A percentile compares a stretch with the other conserved stretches of the same genome.
Conservation (phyloP, 2,888 invertebrate genomes). For the Idaea aversata region DNA sequence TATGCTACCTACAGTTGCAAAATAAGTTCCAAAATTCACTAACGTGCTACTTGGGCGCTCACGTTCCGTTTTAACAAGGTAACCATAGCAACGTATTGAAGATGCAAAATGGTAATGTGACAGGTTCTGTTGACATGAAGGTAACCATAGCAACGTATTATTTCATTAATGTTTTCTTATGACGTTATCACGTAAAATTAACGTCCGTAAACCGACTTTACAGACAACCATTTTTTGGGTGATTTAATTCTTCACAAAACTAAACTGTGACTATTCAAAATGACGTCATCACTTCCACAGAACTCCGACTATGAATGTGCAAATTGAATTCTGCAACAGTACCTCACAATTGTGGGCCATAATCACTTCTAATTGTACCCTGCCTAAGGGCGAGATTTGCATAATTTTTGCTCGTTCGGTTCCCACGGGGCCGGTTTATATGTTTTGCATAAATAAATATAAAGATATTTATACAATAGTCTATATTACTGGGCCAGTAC, state of each 20-base stretch:
- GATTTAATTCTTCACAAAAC: not conserved
- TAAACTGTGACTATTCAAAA: not conserved
- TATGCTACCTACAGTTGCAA: no score
- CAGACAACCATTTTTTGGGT: not conserved
- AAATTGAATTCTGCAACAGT: conserved; percentile 52
- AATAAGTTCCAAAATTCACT: no score
- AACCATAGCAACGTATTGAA: no score
- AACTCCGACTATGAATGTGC: conserved; percentile 7
- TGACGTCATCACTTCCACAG: not conserved
- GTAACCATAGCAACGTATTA: no score
- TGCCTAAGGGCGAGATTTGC: conserved; percentile 68
- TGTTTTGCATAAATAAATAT: conserved; percentile 70
- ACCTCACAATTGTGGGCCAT: conserved; percentile 58
- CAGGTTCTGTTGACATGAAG: no score
- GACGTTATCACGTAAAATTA: no score
- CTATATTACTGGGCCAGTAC: not conserved
- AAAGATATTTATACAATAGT: conserved; percentile 20
- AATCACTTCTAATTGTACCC: conserved; percentile 70
- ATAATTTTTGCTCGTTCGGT: conserved; percentile 60
- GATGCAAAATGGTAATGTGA: no score
- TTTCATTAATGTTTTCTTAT: no score
- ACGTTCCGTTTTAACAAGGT: no score
- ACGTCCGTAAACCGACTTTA: not conserved
- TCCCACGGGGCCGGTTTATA: conserved; percentile 59
- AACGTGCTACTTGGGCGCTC: no score